phyloP scores from a whole-genome alignment of 2,888 invertebrate genomes.

The Parochlus steinenii region DNA sequence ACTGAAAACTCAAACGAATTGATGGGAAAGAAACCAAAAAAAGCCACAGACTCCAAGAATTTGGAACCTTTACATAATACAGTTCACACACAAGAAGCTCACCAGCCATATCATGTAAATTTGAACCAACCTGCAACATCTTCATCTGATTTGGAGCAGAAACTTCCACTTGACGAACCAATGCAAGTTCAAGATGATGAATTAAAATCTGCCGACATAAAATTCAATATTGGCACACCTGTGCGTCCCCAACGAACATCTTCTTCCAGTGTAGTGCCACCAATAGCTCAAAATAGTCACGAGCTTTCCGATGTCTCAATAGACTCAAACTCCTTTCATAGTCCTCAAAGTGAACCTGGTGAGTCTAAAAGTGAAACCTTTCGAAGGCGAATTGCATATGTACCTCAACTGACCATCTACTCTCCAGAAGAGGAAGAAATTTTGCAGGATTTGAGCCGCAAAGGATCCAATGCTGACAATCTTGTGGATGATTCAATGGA shows the following conservation, averaged over 20 bases:
- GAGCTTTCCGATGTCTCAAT: background rate
- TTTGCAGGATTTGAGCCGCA: constrained; percentile 22
- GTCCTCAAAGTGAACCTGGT: constrained; percentile 29
- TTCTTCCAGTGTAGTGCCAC: background rate
- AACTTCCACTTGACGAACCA: no score
- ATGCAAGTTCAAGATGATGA: constrained; percentile 1
- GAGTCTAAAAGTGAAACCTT: background rate
- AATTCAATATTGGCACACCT: constrained; percentile 26
- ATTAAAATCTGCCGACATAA: constrained; percentile 9
- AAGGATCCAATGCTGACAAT: constrained; percentile 18
- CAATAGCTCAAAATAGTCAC: constrained; percentile 13
- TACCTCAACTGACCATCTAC: constrained; percentile 35
- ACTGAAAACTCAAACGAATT: no score
- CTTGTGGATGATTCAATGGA: no score
- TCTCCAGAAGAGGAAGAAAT: constrained; percentile 36
- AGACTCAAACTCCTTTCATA: constrained; percentile 15
- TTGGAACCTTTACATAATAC: no score
- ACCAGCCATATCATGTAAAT: constrained; percentile 7
- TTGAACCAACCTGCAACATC: constrained; percentile 2
- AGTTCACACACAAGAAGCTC: constrained; percentile 9
- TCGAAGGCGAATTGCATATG: constrained; percentile 36
- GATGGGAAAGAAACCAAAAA: no score
- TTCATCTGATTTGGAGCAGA: no score
- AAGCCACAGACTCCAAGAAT: no score
- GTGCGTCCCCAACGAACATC: constrained; percentile 20